Conservation (phyloP, 2,888 invertebrate genomes). For the Lasioglossum marginatum region DNA sequence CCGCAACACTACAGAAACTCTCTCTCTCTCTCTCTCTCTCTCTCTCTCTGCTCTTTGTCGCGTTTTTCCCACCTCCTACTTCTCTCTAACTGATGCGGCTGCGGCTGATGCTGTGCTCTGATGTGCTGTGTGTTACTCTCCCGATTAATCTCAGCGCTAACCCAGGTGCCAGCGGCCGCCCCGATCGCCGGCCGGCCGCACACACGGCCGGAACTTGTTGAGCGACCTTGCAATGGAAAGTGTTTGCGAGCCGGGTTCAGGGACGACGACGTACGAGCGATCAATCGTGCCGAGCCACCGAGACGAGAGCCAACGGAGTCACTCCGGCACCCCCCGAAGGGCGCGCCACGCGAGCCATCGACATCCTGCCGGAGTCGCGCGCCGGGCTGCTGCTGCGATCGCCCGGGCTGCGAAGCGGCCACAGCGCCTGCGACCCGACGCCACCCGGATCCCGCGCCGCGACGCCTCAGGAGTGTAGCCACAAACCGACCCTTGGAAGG, state of each 20-base stretch:
- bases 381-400: constrained; percentile 80
- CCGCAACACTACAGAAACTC: not conserved
- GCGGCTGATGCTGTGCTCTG: not conserved
- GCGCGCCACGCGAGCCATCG: constrained; percentile 80
- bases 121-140: not conserved
- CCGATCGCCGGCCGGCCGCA: constrained; percentile 17
- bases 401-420: constrained; percentile 83
- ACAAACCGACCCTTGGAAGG: not conserved
- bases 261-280: constrained; percentile 54
- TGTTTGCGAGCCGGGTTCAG: constrained; percentile 44
- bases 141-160: not conserved
- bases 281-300: constrained; percentile 67
- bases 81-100: not conserved
- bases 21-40: not conserved
- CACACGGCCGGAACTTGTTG: constrained; percentile 61
- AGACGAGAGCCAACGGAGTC: constrained; percentile 57
- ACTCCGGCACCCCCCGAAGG: constrained; percentile 80
- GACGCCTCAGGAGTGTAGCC: constrained; percentile 57
- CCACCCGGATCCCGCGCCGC: constrained; percentile 61
- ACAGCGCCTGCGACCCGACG: constrained; percentile 76
- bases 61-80: not conserved
- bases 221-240: constrained; percentile 57
- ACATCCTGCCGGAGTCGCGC: constrained; percentile 77
- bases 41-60: not conserved
- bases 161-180: not conserved